A percentile compares a stretch with the other conserved stretches of the same genome.
Conservation (phyloP, 2,797 vertebrate genomes). For the Diplodus puntazzo region DNA sequence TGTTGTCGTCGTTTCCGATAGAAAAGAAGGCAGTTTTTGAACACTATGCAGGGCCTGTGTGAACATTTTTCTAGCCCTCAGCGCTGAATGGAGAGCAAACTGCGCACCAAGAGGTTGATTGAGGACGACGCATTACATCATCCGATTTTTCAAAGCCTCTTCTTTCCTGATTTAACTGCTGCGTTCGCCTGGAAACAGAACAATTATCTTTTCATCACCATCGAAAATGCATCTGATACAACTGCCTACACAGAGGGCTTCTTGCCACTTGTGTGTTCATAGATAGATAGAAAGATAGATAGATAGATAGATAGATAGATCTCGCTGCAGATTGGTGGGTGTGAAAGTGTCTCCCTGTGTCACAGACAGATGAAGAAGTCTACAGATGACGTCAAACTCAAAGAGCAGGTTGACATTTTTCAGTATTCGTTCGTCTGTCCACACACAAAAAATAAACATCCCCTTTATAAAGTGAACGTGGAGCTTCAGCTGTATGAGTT, state of each 20-base stretch:
- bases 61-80: slow-evolving; percentile 1
- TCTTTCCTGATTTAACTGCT: slow-evolving; percentile 15
- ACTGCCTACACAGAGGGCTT: too few species aligned
- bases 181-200: slow-evolving; percentile 25
- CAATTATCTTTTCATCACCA: slow-evolving; percentile 12
- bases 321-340: not conserved
- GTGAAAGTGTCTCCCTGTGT: not conserved
- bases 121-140: slow-evolving; percentile 47
- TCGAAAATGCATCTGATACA: slow-evolving; percentile 13
- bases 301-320: slow-evolving; percentile 1
- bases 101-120: slow-evolving; percentile 24
- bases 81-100: slow-evolving; percentile 18
- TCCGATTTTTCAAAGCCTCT: slow-evolving; percentile 37
- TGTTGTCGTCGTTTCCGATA: slow-evolving; percentile 8
- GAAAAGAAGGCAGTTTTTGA: slow-evolving; percentile 4
- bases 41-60: slow-evolving; percentile 12
- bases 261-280: too few species aligned
- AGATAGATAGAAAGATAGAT: not conserved
- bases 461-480: not conserved
- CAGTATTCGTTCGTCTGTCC: not conserved
- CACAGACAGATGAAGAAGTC: not conserved
- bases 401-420: not conserved
- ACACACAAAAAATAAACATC: not conserved
- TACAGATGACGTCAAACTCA: not conserved
- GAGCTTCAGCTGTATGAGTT: too few species aligned